Conservation (phyloP, 2,113 vertebrate species). For the Tichodroma muraria region DNA sequence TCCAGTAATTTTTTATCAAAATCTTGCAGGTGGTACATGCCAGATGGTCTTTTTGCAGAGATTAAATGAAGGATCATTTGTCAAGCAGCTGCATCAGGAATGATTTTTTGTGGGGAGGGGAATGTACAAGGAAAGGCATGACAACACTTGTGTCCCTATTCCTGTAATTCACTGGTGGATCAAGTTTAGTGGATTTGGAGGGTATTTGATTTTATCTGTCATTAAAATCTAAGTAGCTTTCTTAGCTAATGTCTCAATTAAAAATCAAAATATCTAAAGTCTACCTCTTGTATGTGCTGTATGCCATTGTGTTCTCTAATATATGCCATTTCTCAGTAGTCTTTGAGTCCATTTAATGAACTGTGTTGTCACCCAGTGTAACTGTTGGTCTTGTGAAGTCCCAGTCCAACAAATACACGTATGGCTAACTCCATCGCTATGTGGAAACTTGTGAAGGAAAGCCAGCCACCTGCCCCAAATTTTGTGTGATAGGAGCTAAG, state of each 20-base stretch:
- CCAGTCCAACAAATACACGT: not conserved
- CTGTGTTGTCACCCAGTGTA: not conserved
- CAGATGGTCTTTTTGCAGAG: not conserved
- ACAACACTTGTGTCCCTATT: not conserved
- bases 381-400: not conserved
- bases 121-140: not conserved
- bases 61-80: not conserved
- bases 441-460: not conserved
- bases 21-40: not conserved
- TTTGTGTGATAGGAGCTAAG: not conserved
- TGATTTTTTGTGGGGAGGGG: not conserved
- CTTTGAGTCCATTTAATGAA: not conserved
- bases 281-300: not conserved
- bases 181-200: not conserved
- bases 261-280: not conserved
- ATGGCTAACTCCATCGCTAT: not conserved
- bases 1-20: not conserved
- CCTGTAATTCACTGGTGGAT: not conserved
- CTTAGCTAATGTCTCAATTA: not conserved
- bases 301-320: not conserved
- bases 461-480: not conserved
- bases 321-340: not conserved
- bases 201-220: not conserved
- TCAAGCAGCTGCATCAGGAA: not conserved
- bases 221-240: not conserved